Conservation (phyloP, 2,888 invertebrate species). For the Limulus polyphemus region DNA sequence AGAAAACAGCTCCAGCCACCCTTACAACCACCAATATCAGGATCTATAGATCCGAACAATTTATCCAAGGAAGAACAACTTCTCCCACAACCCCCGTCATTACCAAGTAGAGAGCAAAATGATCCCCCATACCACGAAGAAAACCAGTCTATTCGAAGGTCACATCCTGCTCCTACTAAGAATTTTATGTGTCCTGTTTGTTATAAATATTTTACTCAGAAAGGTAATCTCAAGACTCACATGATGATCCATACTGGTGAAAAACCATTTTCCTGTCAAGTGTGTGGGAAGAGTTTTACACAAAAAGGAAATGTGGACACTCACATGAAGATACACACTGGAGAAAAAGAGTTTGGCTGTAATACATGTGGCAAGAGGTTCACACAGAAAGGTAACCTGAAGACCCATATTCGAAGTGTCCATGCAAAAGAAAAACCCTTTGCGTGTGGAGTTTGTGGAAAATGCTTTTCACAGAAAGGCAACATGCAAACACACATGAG, state of each 20-base stretch:
- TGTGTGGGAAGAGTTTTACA: constrained; percentile 29
- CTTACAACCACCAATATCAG: constrained; percentile 15
- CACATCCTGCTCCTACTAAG: constrained; percentile 5
- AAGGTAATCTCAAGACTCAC: constrained; percentile 29
- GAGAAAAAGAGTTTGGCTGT: constrained; percentile 27
- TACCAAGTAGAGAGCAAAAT: constrained; percentile 23
- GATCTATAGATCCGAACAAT: constrained; percentile 12
- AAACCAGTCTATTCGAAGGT: neutral
- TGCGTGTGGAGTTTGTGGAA: constrained; percentile 28
- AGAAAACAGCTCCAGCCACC: constrained; percentile 19
- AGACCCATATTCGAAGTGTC: constrained; percentile 29
- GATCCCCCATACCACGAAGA: neutral
- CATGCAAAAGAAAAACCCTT: constrained; percentile 29
- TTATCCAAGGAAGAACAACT: constrained; percentile 6
- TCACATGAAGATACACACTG: constrained; percentile 30
- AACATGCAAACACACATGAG: constrained; percentile 29
- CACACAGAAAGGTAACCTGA: constrained; percentile 29
- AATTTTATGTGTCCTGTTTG: constrained; percentile 21
- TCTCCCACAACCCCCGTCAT: constrained; percentile 7
- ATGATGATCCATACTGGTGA: constrained; percentile 30
- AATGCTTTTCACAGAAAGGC: constrained; percentile 28
- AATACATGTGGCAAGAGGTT: constrained; percentile 27
- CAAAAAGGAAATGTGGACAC: constrained; percentile 30
- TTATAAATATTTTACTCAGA: constrained; percentile 28
- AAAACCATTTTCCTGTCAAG: constrained; percentile 28